Evolutionary conservation across 2,888 invertebrate genomes (phyloP).

Genomic region (Apotomis capreana): DNA sequence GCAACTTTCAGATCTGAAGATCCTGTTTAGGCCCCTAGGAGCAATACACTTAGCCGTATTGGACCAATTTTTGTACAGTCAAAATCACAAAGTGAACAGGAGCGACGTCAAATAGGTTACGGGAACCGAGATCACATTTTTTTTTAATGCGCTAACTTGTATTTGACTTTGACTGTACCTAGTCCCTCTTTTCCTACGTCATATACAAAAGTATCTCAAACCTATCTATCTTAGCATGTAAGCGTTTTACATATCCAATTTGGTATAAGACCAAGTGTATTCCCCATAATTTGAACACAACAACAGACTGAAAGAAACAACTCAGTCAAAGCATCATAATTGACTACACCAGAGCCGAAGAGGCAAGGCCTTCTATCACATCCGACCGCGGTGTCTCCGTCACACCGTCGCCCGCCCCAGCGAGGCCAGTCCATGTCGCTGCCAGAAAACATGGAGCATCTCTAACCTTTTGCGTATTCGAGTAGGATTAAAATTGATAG

Average conservation of each 20-base stretch:
- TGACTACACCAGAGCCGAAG: slow-evolving; percentile 25
- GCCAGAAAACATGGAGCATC: background rate
- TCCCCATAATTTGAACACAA: slow-evolving; percentile 14
- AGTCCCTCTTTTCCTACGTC: too few relatives aligned
- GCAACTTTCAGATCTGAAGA: background rate
- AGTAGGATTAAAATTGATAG: too few relatives aligned
- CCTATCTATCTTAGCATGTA: background rate
- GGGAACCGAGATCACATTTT: too few relatives aligned
- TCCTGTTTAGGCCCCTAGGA: background rate
- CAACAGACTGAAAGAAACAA: background rate
- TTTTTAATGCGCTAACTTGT: too few relatives aligned
- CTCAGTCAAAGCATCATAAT: slow-evolving; percentile 17
- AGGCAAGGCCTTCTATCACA: slow-evolving; percentile 26
- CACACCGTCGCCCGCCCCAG: background rate
- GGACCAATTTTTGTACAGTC: background rate
- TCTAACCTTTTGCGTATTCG: too few relatives aligned
- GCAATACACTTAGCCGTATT: slow-evolving; percentile 5
- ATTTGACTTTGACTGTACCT: too few relatives aligned
- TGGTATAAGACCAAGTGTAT: background rate
- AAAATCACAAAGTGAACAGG: background rate
- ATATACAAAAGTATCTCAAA: too few relatives aligned
- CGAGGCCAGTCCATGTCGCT: slow-evolving; percentile 2
- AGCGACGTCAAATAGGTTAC: too few relatives aligned
- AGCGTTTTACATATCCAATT: background rate
- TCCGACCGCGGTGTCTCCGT: background rate